These are phyloP conservation scores for Protophormia terraenovae DNA, from an alignment of 2,888 invertebrate species.

Conservation along the genomic window DNA sequence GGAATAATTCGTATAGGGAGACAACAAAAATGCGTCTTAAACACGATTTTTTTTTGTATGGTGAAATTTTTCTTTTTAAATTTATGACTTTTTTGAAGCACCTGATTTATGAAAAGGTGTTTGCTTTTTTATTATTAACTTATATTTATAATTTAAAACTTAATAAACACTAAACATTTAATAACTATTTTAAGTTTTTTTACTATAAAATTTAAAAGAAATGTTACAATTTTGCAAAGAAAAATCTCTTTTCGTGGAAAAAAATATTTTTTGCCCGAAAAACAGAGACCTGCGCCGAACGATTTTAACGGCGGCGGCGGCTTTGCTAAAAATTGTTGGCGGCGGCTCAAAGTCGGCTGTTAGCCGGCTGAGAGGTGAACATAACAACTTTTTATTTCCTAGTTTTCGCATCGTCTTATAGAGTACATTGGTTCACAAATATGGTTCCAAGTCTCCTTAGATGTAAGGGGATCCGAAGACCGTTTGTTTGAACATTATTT, in stretches of 20 bases:
- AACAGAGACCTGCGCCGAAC: no score
- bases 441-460: no score
- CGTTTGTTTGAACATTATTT: no score
- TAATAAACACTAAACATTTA: conserved; percentile 53
- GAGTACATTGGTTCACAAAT: no score
- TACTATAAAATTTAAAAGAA: conserved; percentile 21
- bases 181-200: background rate
- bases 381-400: no score
- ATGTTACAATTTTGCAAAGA: conserved; percentile 54
- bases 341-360: no score
- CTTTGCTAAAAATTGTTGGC: no score
- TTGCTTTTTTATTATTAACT: conserved; percentile 15
- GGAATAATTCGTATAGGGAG: conserved; percentile 15
- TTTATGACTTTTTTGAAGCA: conserved; percentile 43
- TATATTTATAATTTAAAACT: conserved; percentile 28
- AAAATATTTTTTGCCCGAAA: conserved; percentile 58
- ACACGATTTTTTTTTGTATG: conserved; percentile 35
- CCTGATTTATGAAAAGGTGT: conserved; percentile 11
- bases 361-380: no score
- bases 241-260: conserved; percentile 49
- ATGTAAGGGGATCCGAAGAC: no score
- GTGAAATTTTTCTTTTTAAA: conserved; percentile 42
- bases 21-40: conserved; percentile 62
- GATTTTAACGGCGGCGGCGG: no score
- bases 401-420: no score